Conservation (phyloP, 2,888 invertebrate species). For the Apodemia hepburni region DNA sequence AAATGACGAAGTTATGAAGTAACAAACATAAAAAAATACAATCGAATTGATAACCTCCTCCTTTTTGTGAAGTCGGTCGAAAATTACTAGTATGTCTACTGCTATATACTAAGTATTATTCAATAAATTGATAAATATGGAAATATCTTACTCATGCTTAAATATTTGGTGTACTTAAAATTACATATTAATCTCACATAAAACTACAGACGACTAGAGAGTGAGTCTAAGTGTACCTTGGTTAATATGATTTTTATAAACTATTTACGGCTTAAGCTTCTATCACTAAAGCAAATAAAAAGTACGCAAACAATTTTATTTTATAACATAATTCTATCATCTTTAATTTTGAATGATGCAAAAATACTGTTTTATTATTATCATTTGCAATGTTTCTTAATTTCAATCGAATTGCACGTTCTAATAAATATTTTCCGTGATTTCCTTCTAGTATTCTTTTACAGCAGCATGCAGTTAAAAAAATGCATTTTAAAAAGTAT, state of each 20-base stretch:
- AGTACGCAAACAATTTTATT: neutral
- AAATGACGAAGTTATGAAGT: no score
- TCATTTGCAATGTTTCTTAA: no score
- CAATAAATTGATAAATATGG: neutral
- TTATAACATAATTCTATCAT: neutral
- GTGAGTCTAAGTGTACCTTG: slow-evolving; percentile 2
- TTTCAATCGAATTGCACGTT: no score
- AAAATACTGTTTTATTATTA: no score
- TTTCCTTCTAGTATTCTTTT: no score
- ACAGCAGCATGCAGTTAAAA: no score
- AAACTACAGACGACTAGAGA: neutral
- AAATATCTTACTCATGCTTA: slow-evolving; percentile 4
- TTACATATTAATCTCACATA: slow-evolving; percentile 3
- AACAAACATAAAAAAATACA: no score
- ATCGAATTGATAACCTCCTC: no score
- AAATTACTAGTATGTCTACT: neutral
- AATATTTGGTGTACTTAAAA: slow-evolving; percentile 7
- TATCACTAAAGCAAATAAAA: slow-evolving; percentile 7
- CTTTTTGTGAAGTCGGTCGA: no score
- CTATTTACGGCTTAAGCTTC: slow-evolving; percentile 8
- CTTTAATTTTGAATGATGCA: no score
- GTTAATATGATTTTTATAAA: neutral
- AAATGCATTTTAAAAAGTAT: no score
- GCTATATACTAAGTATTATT: neutral
- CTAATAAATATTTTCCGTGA: no score